Conservation (phyloP, 2,113 vertebrate species). For the Xenotilapia longispinis region DNA sequence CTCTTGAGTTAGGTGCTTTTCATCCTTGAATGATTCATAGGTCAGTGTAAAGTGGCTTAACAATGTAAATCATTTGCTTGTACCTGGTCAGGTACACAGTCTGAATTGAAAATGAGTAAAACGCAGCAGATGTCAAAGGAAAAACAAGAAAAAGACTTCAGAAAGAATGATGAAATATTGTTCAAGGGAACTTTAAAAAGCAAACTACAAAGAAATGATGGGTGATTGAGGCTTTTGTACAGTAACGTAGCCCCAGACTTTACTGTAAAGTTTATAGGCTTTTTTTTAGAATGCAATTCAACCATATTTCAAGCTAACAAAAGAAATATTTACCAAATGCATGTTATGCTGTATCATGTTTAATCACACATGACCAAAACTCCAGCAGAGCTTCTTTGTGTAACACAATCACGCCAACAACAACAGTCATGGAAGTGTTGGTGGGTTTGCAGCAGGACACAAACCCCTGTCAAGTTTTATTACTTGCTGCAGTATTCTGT, state of each 20-base stretch:
- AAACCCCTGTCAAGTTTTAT: constrained; percentile 36
- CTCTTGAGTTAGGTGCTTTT: background rate
- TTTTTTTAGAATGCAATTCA: background rate
- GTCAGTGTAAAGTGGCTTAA: background rate
- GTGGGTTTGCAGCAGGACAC: constrained; percentile 9
- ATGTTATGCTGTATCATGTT: background rate
- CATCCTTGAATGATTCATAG: background rate
- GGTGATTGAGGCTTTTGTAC: background rate
- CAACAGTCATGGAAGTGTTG: background rate
- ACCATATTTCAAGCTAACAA: background rate
- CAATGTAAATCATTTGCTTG: background rate
- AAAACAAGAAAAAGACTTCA: background rate
- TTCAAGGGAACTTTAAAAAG: background rate
- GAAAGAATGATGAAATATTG: background rate
- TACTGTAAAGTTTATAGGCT: background rate
- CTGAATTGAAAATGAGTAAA: background rate
- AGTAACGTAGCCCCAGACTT: background rate
- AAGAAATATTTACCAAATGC: background rate
- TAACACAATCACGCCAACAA: constrained; percentile 4
- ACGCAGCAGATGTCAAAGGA: background rate
- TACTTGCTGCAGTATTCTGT: constrained; percentile 17
- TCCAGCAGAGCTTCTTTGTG: background rate
- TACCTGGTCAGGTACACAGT: background rate
- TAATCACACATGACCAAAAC: background rate
- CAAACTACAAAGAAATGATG: background rate